Evolutionary conservation across 23 tunicate species (phyloP), one percentile per base, ranked within the genome.

Genomic region (Ciona savignyi): DNA sequence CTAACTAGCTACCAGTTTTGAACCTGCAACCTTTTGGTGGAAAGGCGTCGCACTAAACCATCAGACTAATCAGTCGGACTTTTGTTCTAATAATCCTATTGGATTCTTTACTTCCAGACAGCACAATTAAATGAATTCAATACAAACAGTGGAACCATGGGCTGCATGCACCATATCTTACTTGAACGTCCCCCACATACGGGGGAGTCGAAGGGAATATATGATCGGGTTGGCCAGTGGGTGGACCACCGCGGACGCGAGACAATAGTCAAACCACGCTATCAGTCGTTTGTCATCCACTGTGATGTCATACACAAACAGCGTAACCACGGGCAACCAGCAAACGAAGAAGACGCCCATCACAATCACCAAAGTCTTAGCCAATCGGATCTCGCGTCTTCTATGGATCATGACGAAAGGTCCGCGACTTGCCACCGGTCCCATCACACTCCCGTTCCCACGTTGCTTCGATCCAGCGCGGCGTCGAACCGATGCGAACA

Each of bases 131-230:
- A n/a, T n/a, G n/a, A n/a, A n/a, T n/a, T n/a, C n/a, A n/a, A n/a
- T n/a, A n/a, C n/a, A n/a, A n/a, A n/a, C n/a, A n/a, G n/a, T n/a
- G 27, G 66, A 26, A 70, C n/a, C n/a, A n/a, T n/a, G n/a, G n/a
- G n/a, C n/a, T n/a, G n/a, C n/a, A n/a, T n/a, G n/a, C n/a, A n/a
- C n/a, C n/a, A n/a, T n/a, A 32, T 67, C 87, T 70, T 77, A 84
- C 89, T 62, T 77, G 29, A 84, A 84, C 70, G 89, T 77, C 3
- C 48, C 24, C 89, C 89, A 84, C 89, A 77, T 84, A 1, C 89
- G 73, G n/a, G 89, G 89, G 32, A 84, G 74, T 32, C 75, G 60
- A 33, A 70, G 27, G 1, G 89, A 77, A 63, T 84, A 84, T 1
- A 84, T 84, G 25, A 84, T 27, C 22, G 82, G 80, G 30, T 74